Percentiles rank a stretch among this genome's conserved stretches.
Conservation (phyloP, 92 coral and sea anemone species). For the Paragorgia papillata region DNA sequence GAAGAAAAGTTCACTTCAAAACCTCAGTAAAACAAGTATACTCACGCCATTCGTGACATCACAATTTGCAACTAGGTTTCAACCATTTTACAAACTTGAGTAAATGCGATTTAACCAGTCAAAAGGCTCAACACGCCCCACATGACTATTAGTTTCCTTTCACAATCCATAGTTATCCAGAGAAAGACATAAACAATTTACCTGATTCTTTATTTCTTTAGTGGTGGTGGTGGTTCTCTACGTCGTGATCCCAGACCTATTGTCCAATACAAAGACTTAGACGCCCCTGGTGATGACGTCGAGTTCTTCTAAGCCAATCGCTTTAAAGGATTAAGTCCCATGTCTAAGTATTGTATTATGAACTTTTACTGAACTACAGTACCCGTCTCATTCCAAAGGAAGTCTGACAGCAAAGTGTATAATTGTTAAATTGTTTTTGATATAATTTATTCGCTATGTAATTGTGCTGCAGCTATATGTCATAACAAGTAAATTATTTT, state of each 20-base stretch:
- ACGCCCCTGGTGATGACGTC: slow-evolving; percentile 85
- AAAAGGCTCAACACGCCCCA: too few relatives aligned
- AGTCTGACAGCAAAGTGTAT: neutral
- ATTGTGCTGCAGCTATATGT: neutral
- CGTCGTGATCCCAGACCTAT: slow-evolving; percentile 89
- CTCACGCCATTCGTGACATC: too few relatives aligned
- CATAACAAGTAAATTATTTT: neutral
- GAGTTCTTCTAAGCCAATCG: slow-evolving; percentile 13
- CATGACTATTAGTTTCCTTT: too few relatives aligned
- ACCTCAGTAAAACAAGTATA: too few relatives aligned
- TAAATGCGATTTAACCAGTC: too few relatives aligned
- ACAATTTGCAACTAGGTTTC: too few relatives aligned
- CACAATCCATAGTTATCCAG: too few relatives aligned
- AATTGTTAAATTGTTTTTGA: neutral
- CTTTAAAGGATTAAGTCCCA: neutral
- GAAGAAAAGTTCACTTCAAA: too few relatives aligned
- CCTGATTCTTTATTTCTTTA: neutral
- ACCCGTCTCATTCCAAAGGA: neutral
- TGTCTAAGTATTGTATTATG: neutral
- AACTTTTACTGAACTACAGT: neutral
- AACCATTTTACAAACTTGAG: too few relatives aligned
- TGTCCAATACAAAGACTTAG: slow-evolving; percentile 88
- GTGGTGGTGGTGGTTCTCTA: slow-evolving; percentile 60
- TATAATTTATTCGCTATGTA: neutral
- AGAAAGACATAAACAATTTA: too few relatives aligned